These are phyloP conservation scores for Zaprionus camerounensis DNA, from an alignment of 1,140 invertebrate species.

Conservation along the genomic window DNA sequence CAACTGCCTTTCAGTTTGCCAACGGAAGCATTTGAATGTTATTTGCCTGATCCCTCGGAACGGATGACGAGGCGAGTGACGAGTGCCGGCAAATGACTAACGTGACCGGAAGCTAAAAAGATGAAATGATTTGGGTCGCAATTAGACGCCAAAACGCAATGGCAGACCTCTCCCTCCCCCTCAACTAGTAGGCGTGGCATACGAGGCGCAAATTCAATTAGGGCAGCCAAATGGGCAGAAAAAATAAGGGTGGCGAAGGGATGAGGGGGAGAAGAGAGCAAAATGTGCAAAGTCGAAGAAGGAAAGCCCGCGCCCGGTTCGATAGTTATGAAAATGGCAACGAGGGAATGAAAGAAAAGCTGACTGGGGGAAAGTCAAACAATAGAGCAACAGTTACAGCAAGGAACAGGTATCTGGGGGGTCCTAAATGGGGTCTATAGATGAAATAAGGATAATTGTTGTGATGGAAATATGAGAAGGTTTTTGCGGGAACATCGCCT, in stretches of 20 bases:
- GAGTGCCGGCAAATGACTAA: slow-evolving; percentile 48
- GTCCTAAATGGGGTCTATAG: not conserved
- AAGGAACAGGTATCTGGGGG: not conserved
- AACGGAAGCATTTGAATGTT: slow-evolving; percentile 36
- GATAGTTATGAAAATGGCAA: slow-evolving; percentile 11
- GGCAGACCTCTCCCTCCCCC: not conserved
- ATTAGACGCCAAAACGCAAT: slow-evolving; percentile 55
- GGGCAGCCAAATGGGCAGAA: slow-evolving; percentile 12
- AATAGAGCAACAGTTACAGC: slow-evolving; percentile 24
- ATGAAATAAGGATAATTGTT: not conserved
- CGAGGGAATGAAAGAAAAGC: slow-evolving; percentile 10
- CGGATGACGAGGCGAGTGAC: slow-evolving; percentile 6
- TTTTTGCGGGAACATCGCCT: not conserved
- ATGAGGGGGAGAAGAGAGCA: slow-evolving; percentile 10
- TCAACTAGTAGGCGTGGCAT: slow-evolving; percentile 7
- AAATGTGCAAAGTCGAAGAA: slow-evolving; percentile 18
- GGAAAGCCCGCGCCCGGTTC: slow-evolving; percentile 3
- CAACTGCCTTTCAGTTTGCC: slow-evolving; percentile 1
- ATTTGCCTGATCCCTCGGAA: slow-evolving; percentile 29
- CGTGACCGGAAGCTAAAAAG: slow-evolving; percentile 68
- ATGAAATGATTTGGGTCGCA: slow-evolving; percentile 75
- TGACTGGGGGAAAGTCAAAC: slow-evolving; percentile 13
- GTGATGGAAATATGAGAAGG: slow-evolving; percentile 14
- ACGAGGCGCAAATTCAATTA: slow-evolving; percentile 5
- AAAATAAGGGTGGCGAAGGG: slow-evolving; percentile 12